These are phyloP conservation scores for Cladopsammia gracilis DNA, from an alignment of 64 coral and sea anemone genomes.

Conservation along the genomic window DNA sequence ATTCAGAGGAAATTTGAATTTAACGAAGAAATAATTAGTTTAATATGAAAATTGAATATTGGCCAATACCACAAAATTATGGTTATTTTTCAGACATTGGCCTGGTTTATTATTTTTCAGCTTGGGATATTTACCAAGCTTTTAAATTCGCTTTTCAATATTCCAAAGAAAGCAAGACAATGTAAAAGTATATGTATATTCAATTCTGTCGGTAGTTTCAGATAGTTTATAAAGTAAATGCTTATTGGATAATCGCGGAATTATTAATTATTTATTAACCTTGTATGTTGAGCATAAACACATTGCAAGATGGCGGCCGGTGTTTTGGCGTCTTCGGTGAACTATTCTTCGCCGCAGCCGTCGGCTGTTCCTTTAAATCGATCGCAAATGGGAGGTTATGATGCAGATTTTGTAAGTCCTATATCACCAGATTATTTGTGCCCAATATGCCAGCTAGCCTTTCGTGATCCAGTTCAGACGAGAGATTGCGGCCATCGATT, in stretches of 20 bases:
- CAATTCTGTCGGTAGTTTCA: too few relatives aligned
- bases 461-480: slow-evolving; percentile 98
- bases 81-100: background rate
- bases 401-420: slow-evolving; percentile 90
- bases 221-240: background rate
- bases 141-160: background rate
- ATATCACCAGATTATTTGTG: slow-evolving; percentile 93
- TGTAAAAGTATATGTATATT: too few relatives aligned
- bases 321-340: background rate
- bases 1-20: background rate
- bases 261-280: slow-evolving; percentile 78
- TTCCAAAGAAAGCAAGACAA: too few relatives aligned
- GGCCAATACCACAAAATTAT: too few relatives aligned
- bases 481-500: slow-evolving; percentile 98
- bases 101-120: background rate
- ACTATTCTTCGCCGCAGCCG: slow-evolving; percentile 23
- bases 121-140: background rate
- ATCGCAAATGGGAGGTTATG: slow-evolving; percentile 87
- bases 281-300: slow-evolving; percentile 61
- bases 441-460: slow-evolving; percentile 98
- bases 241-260: background rate
- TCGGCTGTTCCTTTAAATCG: slow-evolving; percentile 50
- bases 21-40: too few relatives aligned
- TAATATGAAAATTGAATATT: background rate
- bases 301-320: slow-evolving; percentile 70